Base-by-base conservation (phyloP, 2,888 invertebrate species). In the Epinotia brunnichana region DNA sequence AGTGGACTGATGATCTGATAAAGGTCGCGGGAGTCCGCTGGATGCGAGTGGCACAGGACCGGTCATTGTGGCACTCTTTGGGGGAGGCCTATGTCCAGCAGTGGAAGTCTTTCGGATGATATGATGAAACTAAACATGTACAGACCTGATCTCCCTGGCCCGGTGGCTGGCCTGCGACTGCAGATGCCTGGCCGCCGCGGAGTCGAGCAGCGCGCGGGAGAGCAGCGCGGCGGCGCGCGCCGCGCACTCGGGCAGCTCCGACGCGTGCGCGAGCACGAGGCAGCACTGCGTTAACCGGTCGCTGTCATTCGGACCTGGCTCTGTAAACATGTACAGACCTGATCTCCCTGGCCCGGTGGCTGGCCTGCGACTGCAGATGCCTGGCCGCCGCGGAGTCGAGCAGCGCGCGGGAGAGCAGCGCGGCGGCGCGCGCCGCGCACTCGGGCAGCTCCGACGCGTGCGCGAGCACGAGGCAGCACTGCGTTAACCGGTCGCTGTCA, bases 121-220 rank as follows among this genome's bases (percentile, higher is more conserved):
- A 24, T 24, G 21, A 24, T 24, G 21, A 24, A 2, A n/a, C n/a
- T n/a, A n/a, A n/a, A n/a, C 29, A 4, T 3, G 29, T 3, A 5
- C 48, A 5, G 5, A 51, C 66, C 66, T 60, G 56, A 62, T 29
- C 39, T 53, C 51, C 13, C 21, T 19, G 1, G 68, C 48, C 35
- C 59, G 7, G 7, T 48, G 48, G 19, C 66, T 3, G 24, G 97
- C 95, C 29, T 98, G 86, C 76, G 87, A 83, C 94, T 77, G 87
- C 90, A 69, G 96, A 95, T 70, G 96, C 94, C 97, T 89, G 56
- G 98, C 95, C 75, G 95, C 95, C 13, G 96, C 94, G 29, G 96
- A 95, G n/a, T 95, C 88, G 71, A 95, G 87, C 1, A 96, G 92
- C 81, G 97, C 96, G 70, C 94, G 90, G 13, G 78, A 76, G 53